Base-by-base conservation (phyloP, 1,140 invertebrate genomes). In the Trachymyrmex cornetzi region DNA sequence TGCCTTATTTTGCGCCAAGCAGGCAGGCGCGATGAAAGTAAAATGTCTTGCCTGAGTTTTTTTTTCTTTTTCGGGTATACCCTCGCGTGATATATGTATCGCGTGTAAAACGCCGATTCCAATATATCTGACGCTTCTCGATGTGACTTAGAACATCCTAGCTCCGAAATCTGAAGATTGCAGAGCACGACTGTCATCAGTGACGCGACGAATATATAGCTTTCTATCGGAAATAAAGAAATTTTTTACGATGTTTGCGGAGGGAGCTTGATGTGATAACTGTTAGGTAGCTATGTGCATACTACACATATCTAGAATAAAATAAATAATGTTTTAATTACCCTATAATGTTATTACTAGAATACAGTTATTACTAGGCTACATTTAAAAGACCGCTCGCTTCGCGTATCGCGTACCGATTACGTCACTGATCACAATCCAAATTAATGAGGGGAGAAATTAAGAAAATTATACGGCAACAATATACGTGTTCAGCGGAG, bases 1-100 rank as follows among this genome's bases (percentile, higher is more conserved):
- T 95, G 94, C 94, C 94, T 95, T 95, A 95, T 94, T 94, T 94
- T 89, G 91, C 90, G 92, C 90, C 90, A 80, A 75, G 0, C 19
- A 79, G 44, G 50, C 75, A n/a, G 93, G 90, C 93, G 92, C 90
- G 87, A 92, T 91, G 94, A 94, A 94, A 94, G 93, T 94, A 94
- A 89, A 88, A 85, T 34, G 5, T 48, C 27, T 48, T n/a, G 30
- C 44, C 48, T 63, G 14, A 50, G 55, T 74, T 84, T 16, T 38
- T 7, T 38, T 24, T 19, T 34, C 19, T 16, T 48, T 50, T 53
- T 24, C 53, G 24, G 3, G 11, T 59, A 19, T 64, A 64, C 19
- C 22, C 27, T 77, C 44, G 24, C 22, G 22, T 24, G 24, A 57
- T 27, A 2, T 30, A 12, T 3, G 38, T 19, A 1, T 85, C 61